A percentile compares a stretch with the other conserved stretches of the same genome.
Conservation (phyloP, 2,113 vertebrate genomes). For the Leiothrix lutea region DNA sequence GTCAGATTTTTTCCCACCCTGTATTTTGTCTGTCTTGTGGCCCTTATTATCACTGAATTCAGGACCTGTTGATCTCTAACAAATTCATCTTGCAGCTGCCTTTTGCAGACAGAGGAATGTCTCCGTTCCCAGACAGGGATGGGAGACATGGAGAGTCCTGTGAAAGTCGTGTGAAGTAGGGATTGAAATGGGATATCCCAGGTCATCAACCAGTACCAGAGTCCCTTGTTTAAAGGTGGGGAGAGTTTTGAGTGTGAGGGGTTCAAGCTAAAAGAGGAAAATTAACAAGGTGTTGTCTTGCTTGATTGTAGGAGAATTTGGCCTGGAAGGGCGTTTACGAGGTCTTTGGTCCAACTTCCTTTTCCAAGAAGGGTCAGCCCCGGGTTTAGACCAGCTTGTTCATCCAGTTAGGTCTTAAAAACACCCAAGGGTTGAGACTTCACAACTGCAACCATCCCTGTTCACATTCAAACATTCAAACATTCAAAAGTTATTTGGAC, state of each 20-base stretch:
- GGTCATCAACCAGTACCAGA: neutral
- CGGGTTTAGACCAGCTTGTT: neutral
- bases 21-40: constrained; percentile 24
- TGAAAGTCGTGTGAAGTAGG: neutral
- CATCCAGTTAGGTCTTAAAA: neutral
- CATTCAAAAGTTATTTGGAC: neutral
- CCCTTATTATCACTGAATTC: constrained; percentile 9
- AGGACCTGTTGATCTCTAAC: neutral
- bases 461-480: too few relatives aligned
- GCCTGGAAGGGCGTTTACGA: neutral
- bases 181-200: neutral
- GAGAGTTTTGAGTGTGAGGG: neutral
- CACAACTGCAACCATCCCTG: neutral
- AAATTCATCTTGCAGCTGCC: neutral
- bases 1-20: constrained; percentile 30
- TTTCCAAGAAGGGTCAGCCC: neutral
- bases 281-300: neutral
- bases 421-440: accelerated
- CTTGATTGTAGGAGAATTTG: neutral
- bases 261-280: neutral
- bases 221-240: neutral
- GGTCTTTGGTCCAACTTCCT: neutral
- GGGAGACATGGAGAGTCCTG: accelerated
- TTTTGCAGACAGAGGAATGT: neutral
- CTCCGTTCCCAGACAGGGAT: neutral